A percentile compares a stretch with the other conserved stretches of the same genome.
These are phyloP conservation scores for Ara ararauna DNA, from an alignment of 2,797 vertebrate species.

Conservation along the genomic window DNA sequence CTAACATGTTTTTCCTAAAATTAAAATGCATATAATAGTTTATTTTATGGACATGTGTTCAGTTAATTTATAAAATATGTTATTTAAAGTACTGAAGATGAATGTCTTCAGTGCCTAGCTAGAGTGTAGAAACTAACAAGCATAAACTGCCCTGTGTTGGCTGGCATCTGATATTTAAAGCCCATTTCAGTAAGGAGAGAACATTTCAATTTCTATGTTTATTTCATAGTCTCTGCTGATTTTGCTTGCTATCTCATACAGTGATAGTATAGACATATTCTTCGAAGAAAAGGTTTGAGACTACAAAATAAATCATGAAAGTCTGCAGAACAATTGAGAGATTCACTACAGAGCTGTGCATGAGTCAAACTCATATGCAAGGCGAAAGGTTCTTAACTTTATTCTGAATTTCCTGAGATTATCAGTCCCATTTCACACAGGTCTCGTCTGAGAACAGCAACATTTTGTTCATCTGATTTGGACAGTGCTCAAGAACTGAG, in stretches of 20 bases:
- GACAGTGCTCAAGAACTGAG: conserved; percentile 31
- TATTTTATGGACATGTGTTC: neutral
- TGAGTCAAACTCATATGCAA: neutral
- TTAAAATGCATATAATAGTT: neutral
- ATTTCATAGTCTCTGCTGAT: neutral
- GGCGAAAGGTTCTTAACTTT: neutral
- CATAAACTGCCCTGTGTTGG: neutral
- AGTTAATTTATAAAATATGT: neutral
- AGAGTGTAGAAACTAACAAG: neutral
- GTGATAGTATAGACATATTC: neutral
- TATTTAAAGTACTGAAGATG: neutral
- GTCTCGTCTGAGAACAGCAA: conserved; percentile 14
- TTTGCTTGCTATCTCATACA: accelerated
- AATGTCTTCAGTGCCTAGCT: neutral
- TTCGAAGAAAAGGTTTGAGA: neutral
- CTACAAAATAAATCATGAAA: neutral
- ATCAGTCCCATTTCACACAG: conserved; percentile 20
- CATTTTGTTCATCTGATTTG: conserved; percentile 48
- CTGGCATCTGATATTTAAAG: neutral
- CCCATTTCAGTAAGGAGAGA: neutral
- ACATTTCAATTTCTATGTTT: neutral
- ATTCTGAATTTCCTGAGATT: conserved; percentile 24
- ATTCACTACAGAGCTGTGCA: neutral
- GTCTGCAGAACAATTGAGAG: neutral
- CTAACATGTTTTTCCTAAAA: neutral